Base-by-base conservation (phyloP, 2,113 vertebrate genomes). In the Abramis brama region DNA sequence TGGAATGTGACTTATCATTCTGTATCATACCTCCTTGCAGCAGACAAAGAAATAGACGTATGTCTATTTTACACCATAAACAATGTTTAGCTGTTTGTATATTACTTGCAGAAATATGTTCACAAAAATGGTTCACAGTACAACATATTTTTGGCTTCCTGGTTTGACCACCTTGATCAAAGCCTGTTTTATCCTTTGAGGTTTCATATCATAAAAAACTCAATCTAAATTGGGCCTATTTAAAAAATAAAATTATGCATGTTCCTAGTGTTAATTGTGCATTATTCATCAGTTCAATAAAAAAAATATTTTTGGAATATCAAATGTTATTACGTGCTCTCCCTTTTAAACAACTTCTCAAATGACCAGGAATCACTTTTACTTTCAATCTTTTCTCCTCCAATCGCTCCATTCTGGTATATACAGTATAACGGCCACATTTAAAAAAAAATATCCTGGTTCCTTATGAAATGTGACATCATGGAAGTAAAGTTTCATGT, bases 91-190 rank as follows among this genome's bases (percentile, higher is more conserved):
- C 39, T 74, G 21, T 71, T 39, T 39, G 36, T 43, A 73, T 45
- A 23, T 74, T 45, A 30, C 3, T 68, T 33, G 70, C 9, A 45
- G 70, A 74, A 74, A 74, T 74, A n/a, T 74, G 23, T 74, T 59
- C 19, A 36, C 33, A 25, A 43, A 83, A 25, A 43, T 47, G n/a
- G 59, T 50, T 66, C 30, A 10, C 23, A 27, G 45, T 64, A 17
- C 36, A 45, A 52, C 27, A 19, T 5, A 71, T 39, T 12, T 43
- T 62, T 25, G 47, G 55, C 30, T 57, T 36, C 3, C 70, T 83
- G 68, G 3, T 60, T 83, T 74, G 81, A 57, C 47, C 19, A 36
- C 81, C 47, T 59, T 59, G 68, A 74, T 83, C 82, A 45, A 33
- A 74, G 50, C 47, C 17, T 36, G 8, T 59, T 74, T 84, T 47